Evolutionary conservation across 2,888 invertebrate genomes (phyloP).

Genomic region (Hydraecia micacea): DNA sequence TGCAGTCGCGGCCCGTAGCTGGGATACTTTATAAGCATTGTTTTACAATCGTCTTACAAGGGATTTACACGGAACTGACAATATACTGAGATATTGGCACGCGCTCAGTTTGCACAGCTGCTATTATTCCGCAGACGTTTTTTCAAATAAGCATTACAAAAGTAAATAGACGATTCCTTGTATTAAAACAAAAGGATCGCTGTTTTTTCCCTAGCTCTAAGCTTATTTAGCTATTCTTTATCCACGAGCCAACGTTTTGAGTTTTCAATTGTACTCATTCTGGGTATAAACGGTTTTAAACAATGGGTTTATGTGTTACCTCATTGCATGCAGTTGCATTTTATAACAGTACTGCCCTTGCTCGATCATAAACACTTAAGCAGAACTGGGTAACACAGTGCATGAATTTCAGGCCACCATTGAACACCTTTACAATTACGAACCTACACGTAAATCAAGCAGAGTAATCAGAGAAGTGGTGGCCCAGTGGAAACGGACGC

Average conservation of each 20-base stretch:
- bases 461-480: background rate
- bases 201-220: slow-evolving; percentile 11
- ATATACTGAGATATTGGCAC: slow-evolving; percentile 73
- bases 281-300: slow-evolving; percentile 32
- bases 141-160: slow-evolving; percentile 51
- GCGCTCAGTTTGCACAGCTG: slow-evolving; percentile 65
- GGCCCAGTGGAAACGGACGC: no score
- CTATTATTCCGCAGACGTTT: slow-evolving; percentile 60
- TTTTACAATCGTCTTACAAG: slow-evolving; percentile 81
- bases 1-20: slow-evolving; percentile 74
- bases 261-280: slow-evolving; percentile 20
- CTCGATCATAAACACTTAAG: slow-evolving; percentile 21
- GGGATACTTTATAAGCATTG: slow-evolving; percentile 82
- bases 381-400: slow-evolving; percentile 5
- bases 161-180: slow-evolving; percentile 40
- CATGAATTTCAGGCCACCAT: background rate
- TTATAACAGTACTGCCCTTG: slow-evolving; percentile 30
- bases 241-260: slow-evolving; percentile 13
- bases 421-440: slow-evolving; percentile 11
- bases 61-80: slow-evolving; percentile 74
- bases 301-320: slow-evolving; percentile 33
- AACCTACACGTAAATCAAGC: background rate
- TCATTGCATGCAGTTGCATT: slow-evolving; percentile 38
- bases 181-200: slow-evolving; percentile 34
- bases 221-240: slow-evolving; percentile 32